Evolutionary conservation across 1,140 invertebrate species (phyloP).

Genomic region (Saxidomus purpurata): DNA sequence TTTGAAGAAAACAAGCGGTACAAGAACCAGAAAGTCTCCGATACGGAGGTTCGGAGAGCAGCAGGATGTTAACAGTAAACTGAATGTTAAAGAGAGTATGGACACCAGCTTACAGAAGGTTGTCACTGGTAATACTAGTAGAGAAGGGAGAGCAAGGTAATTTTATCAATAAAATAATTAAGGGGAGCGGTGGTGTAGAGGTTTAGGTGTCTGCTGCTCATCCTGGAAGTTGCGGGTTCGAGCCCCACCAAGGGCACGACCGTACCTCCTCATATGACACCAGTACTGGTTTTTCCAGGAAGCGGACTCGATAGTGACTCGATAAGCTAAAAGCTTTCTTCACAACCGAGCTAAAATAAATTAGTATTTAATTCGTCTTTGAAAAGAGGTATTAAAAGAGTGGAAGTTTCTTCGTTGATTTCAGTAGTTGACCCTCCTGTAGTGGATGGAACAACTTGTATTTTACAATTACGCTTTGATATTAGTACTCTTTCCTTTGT

Average conservation of each 20-base stretch:
- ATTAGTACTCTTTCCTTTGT: too few relatives aligned
- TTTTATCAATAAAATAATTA: neutral
- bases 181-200: too few relatives aligned
- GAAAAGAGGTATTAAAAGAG: neutral
- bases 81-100: slow-evolving; percentile 28
- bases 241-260: too few relatives aligned
- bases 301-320: too few relatives aligned
- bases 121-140: slow-evolving; percentile 1
- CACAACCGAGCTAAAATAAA: too few relatives aligned
- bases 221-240: too few relatives aligned
- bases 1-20: neutral
- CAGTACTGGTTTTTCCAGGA: too few relatives aligned
- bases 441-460: too few relatives aligned
- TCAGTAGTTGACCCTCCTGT: neutral
- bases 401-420: neutral
- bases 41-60: neutral
- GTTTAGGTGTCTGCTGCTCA: too few relatives aligned
- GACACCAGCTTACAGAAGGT: slow-evolving; percentile 48
- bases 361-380: neutral
- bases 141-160: slow-evolving; percentile 52
- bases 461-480: too few relatives aligned
- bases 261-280: too few relatives aligned
- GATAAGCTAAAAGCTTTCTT: too few relatives aligned
- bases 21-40: neutral
- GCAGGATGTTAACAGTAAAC: neutral